Conservation (phyloP, 2,113 vertebrate species). For the Salvelinus fontinalis region DNA sequence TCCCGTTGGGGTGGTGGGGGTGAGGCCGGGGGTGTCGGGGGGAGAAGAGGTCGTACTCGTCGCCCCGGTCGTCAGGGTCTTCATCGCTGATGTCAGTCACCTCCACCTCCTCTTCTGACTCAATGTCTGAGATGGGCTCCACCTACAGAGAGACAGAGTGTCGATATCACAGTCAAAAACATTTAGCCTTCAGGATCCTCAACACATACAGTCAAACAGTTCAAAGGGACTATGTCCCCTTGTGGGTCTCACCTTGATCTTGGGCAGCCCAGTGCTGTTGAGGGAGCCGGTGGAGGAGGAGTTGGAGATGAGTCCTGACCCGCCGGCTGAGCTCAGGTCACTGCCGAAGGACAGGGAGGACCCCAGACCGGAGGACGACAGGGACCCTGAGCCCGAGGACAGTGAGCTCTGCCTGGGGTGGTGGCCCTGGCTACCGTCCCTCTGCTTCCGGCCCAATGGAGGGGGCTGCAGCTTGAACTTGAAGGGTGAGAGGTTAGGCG, state of each 20-base stretch:
- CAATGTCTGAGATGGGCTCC: slow-evolving; percentile 90
- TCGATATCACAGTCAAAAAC: neutral
- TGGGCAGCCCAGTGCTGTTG: slow-evolving; percentile 78
- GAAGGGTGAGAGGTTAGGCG: slow-evolving; percentile 79
- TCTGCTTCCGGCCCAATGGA: slow-evolving; percentile 81
- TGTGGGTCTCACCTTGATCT: slow-evolving; percentile 78
- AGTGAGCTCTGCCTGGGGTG: slow-evolving; percentile 62
- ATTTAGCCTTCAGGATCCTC: neutral
- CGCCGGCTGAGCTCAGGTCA: slow-evolving; percentile 74
- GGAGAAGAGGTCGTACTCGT: slow-evolving; percentile 64
- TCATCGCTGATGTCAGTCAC: slow-evolving; percentile 91
- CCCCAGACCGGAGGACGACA: slow-evolving; percentile 71
- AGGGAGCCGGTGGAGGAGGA: slow-evolving; percentile 76
- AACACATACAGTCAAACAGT: no score
- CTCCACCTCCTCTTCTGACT: slow-evolving; percentile 86
- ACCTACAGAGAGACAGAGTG: slow-evolving; percentile 61
- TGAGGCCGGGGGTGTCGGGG: slow-evolving; percentile 42
- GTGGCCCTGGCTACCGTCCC: slow-evolving; percentile 62
- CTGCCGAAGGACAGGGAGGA: slow-evolving; percentile 76
- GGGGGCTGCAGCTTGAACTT: slow-evolving; percentile 93
- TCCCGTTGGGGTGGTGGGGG: slow-evolving; percentile 49
- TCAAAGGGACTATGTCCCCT: no score
- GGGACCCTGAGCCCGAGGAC: slow-evolving; percentile 69
- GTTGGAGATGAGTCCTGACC: slow-evolving; percentile 71
- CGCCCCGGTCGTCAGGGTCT: slow-evolving; percentile 73